Percentiles rank a stretch among this genome's conserved stretches.
Conservation (phyloP, 2,113 vertebrate genomes). For the Melanocharis versteri region DNA sequence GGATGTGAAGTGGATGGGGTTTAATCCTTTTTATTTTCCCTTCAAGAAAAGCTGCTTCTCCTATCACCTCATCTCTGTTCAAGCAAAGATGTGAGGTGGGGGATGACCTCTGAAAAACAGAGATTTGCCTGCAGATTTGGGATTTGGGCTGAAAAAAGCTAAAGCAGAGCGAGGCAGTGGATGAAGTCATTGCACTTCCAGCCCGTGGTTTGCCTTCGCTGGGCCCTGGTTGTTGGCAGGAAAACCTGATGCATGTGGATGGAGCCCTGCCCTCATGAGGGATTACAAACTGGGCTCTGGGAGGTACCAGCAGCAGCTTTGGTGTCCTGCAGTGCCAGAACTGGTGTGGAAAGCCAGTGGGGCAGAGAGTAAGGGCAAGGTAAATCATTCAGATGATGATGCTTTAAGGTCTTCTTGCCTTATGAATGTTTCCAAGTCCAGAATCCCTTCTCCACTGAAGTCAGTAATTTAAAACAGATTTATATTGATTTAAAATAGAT, state of each 20-base stretch:
- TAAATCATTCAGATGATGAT: background rate
- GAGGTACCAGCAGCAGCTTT: background rate
- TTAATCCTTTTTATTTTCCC: background rate
- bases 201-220: background rate
- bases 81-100: background rate
- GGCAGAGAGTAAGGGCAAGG: background rate
- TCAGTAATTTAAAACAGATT: background rate
- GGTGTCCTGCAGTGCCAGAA: background rate
- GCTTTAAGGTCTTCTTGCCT: background rate
- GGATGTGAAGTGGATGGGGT: fast-evolving
- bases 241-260: background rate
- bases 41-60: background rate
- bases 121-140: background rate
- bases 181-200: background rate
- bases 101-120: background rate
- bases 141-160: background rate
- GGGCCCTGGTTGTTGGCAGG: background rate
- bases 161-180: background rate
- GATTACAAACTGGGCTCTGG: background rate
- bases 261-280: background rate
- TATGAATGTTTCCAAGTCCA: background rate
- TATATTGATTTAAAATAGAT: background rate
- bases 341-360: background rate
- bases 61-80: background rate
- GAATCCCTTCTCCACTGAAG: background rate